A percentile compares a stretch with the other conserved stretches of the same genome.
Evolutionary conservation across 2,888 invertebrate species (phyloP).

Genomic region (Crepidodera aurea): DNA sequence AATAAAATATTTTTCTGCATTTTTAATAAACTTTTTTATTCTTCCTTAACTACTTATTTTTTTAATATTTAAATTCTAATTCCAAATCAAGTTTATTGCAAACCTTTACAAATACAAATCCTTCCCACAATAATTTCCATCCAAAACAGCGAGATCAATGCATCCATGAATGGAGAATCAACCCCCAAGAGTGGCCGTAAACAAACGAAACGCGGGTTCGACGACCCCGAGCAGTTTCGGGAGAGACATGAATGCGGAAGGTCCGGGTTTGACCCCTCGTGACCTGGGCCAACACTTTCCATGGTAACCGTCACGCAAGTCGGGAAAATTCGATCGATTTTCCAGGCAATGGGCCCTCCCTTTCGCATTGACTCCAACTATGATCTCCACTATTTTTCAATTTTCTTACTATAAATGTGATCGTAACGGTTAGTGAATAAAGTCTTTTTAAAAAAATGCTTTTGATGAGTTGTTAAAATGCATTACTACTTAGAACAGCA

Average conservation of each 20-base stretch:
- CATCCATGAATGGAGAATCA: slow-evolving; percentile 25
- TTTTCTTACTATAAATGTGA: slow-evolving; percentile 26
- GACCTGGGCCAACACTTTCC: slow-evolving; percentile 65
- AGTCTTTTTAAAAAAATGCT: no score
- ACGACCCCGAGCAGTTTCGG: slow-evolving; percentile 40
- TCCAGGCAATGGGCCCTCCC: slow-evolving; percentile 42
- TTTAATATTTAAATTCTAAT: no score
- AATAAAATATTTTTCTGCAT: no score
- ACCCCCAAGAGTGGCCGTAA: slow-evolving; percentile 29
- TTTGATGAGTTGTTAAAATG: no score
- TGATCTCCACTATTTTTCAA: slow-evolving; percentile 36
- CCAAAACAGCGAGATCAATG: slow-evolving; percentile 1
- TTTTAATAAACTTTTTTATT: no score
- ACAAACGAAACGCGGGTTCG: slow-evolving; percentile 33
- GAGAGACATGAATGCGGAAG: slow-evolving; percentile 57
- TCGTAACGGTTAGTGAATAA: no score
- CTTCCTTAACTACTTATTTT: no score
- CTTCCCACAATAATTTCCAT: background rate
- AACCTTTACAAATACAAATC: no score
- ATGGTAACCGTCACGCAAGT: slow-evolving; percentile 64
- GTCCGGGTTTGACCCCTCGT: slow-evolving; percentile 63
- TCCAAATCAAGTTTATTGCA: background rate
- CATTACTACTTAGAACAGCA: no score
- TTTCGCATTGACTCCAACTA: slow-evolving; percentile 28
- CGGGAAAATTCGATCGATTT: slow-evolving; percentile 60